Conservation (phyloP, 1,140 invertebrate species). For the Phymastichus coffea region DNA sequence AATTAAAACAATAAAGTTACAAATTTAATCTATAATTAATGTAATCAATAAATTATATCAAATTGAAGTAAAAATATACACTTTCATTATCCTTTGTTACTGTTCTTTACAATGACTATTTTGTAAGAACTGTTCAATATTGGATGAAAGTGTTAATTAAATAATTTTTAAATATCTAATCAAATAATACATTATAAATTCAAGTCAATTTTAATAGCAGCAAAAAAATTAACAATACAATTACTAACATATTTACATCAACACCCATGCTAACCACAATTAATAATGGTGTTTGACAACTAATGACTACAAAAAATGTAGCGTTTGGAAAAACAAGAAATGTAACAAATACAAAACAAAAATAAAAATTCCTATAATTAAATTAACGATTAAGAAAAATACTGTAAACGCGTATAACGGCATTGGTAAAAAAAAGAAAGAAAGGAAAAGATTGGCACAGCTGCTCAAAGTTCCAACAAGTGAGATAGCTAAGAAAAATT, state of each 20-base stretch:
- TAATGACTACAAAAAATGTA: too few relatives aligned
- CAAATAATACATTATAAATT: too few relatives aligned
- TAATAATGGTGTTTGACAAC: too few relatives aligned
- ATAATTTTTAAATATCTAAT: too few relatives aligned
- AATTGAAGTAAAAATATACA: not conserved
- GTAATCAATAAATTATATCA: not conserved
- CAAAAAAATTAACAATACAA: too few relatives aligned
- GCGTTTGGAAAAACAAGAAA: conserved; percentile 6
- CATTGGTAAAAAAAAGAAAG: not conserved
- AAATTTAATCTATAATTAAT: not conserved
- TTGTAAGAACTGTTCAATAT: too few relatives aligned
- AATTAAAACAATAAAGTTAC: conserved; percentile 11
- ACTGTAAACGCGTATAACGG: not conserved
- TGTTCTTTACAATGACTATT: too few relatives aligned
- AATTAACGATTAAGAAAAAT: not conserved
- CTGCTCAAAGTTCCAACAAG: not conserved
- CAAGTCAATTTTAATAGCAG: too few relatives aligned
- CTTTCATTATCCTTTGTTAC: not conserved
- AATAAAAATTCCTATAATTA: not conserved
- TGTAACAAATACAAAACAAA: not conserved
- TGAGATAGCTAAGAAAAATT: conserved; percentile 3
- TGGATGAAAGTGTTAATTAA: too few relatives aligned
- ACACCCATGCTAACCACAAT: too few relatives aligned
- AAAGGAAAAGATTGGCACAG: not conserved
- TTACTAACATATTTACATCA: too few relatives aligned